Conservation (phyloP, 2,888 invertebrate species). For the Chirona hameri region DNA sequence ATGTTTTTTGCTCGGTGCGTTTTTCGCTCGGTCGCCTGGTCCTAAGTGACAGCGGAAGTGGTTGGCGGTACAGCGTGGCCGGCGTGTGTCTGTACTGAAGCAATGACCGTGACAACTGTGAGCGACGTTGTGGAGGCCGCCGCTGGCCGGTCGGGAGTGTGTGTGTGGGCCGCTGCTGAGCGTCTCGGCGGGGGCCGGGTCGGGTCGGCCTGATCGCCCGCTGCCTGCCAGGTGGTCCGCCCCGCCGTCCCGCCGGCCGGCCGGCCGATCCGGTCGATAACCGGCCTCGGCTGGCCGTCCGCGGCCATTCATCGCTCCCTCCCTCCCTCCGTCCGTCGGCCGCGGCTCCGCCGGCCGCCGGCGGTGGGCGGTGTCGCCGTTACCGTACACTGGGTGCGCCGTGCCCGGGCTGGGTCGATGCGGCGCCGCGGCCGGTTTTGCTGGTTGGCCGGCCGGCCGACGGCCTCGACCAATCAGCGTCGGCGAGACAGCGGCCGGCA, state of each 20-base stretch:
- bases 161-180: too few species aligned
- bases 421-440: background rate
- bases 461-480: background rate
- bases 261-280: conserved; percentile 8
- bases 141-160: too few species aligned
- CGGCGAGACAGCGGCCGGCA: background rate
- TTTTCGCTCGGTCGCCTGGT: too few species aligned
- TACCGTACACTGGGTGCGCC: background rate
- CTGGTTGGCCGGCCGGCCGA: background rate
- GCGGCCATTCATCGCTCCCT: background rate
- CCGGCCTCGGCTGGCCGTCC: background rate
- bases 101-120: too few species aligned
- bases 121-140: too few species aligned
- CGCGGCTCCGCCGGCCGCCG: background rate
- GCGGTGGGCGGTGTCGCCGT: conserved; percentile 4
- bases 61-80: too few species aligned
- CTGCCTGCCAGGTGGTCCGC: background rate
- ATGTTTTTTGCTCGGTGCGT: too few species aligned
- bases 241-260: background rate
- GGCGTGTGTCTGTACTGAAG: too few species aligned
- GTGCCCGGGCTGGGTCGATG: background rate
- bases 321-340: background rate
- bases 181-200: background rate
- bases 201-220: background rate
- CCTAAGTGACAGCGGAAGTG: too few species aligned